Percentiles rank a stretch among this genome's conserved stretches.
phyloP scores from a whole-genome alignment of 2,113 vertebrate species.

The Chelonoidis abingdonii region DNA sequence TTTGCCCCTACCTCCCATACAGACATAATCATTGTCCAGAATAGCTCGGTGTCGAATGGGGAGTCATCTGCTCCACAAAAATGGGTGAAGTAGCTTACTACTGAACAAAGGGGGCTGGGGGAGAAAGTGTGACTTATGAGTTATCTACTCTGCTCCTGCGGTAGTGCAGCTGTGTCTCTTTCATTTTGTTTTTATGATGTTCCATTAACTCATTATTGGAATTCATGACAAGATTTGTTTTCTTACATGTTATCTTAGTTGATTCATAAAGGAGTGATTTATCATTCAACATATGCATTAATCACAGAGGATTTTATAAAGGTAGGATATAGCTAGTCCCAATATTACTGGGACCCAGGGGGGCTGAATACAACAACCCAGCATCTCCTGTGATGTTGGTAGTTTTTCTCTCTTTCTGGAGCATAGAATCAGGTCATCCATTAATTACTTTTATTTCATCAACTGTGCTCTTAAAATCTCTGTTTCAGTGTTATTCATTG shows the following conservation, averaged over 20 bases:
- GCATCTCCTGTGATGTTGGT: not conserved
- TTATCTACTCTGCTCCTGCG: not conserved
- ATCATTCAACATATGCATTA: not conserved
- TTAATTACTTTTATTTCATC: not conserved
- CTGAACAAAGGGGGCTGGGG: not conserved
- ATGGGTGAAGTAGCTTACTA: no score
- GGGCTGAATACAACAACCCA: not conserved
- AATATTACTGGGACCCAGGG: not conserved
- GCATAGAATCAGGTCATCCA: not conserved
- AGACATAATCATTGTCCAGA: no score
- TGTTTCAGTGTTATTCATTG: not conserved
- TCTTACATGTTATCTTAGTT: not conserved
- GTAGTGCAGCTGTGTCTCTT: not conserved
- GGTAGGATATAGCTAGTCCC: not conserved
- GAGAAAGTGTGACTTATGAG: not conserved
- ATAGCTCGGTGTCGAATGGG: no score
- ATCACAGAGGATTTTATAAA: not conserved
- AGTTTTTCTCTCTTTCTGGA: not conserved
- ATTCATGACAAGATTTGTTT: not conserved
- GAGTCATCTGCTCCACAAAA: no score
- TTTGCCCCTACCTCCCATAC: no score
- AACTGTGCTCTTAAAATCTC: not conserved
- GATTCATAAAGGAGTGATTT: not conserved
- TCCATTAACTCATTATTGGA: slow-evolving; percentile 26
- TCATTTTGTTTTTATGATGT: not conserved